phyloP scores from a whole-genome alignment of 2,113 vertebrate species.

The Lasiurus borealis region DNA sequence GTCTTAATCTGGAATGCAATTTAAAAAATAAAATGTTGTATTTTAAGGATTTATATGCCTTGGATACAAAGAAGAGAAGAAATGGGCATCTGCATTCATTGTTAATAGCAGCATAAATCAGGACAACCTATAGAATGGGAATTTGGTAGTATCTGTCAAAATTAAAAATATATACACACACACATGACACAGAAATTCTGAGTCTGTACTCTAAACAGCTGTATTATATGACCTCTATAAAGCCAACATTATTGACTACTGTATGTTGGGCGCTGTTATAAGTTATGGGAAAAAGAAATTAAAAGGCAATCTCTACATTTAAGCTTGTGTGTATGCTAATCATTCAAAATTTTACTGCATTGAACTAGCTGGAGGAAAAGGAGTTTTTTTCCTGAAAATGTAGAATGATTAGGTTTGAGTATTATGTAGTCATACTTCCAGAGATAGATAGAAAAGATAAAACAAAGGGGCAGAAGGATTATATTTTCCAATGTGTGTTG shows the following conservation, averaged over 20 bases:
- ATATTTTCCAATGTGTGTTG: neutral
- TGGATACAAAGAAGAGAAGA: neutral
- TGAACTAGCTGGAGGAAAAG: neutral
- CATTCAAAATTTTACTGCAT: neutral
- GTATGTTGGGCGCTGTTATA: neutral
- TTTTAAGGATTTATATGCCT: neutral
- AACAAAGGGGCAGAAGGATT: neutral
- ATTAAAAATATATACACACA: neutral
- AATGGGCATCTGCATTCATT: slow-evolving; percentile 1
- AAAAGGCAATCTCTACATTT: neutral
- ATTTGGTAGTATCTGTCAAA: neutral
- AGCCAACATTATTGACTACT: neutral
- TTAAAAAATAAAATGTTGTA: neutral
- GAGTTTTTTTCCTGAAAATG: neutral
- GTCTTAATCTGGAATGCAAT: slow-evolving; percentile 41
- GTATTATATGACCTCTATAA: neutral
- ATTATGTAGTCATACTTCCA: neutral
- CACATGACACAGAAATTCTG: neutral
- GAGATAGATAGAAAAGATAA: neutral
- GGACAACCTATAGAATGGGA: neutral
- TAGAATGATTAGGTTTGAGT: neutral
- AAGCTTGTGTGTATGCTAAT: neutral
- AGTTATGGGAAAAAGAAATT: neutral
- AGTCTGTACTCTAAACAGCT: neutral
- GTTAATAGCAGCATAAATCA: neutral